phyloP scores from a whole-genome alignment of 1,140 invertebrate species.

The Calephelis nemesis region DNA sequence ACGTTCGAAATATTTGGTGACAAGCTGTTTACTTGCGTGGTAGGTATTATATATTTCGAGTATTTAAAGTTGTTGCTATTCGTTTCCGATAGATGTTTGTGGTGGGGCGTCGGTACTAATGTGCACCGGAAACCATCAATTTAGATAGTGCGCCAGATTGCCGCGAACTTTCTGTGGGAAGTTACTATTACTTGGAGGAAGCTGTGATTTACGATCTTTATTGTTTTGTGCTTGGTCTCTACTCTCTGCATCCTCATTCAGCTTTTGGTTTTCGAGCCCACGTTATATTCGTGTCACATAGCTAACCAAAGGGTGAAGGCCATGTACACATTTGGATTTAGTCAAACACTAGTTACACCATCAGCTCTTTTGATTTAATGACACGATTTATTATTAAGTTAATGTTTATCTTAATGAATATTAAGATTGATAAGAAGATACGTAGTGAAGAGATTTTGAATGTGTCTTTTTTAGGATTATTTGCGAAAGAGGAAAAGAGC shows the following conservation, averaged over 20 bases:
- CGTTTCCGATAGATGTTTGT: constrained; percentile 1
- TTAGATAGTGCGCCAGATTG: constrained; percentile 72
- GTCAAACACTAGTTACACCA: no score
- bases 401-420: no score
- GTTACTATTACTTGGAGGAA: constrained; percentile 69
- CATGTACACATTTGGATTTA: no score
- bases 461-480: no score
- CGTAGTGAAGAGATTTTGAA: no score
- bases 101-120: constrained; percentile 45
- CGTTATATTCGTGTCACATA: constrained; percentile 2
- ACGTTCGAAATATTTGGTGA: no score
- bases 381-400: no score
- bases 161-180: constrained; percentile 69
- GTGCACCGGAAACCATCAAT: constrained; percentile 75
- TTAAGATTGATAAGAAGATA: no score
- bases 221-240: constrained; percentile 67
- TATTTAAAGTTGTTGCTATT: neutral
- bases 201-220: constrained; percentile 71
- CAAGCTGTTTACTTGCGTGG: no score
- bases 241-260: constrained; percentile 51
- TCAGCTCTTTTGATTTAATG: no score
- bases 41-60: no score
- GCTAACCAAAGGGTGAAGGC: neutral
- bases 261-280: constrained; percentile 14
- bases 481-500: no score